These are phyloP conservation scores for Ceyx melanurus DNA, from an alignment of 2,113 vertebrate genomes.

Conservation along the genomic window DNA sequence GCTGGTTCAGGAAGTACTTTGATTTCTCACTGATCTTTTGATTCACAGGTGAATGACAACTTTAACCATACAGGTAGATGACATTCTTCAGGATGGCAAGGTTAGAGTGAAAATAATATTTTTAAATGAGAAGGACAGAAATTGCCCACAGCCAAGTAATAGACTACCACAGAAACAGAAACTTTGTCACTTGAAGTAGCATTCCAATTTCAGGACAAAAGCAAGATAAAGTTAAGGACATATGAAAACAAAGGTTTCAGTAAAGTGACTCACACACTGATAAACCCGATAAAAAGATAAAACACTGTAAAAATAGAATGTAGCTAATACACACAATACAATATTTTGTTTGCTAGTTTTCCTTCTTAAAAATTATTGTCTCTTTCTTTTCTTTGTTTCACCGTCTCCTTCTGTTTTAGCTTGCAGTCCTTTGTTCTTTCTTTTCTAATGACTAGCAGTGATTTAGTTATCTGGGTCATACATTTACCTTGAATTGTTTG, in stretches of 20 bases:
- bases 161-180: conserved; percentile 43
- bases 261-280: conserved; percentile 25
- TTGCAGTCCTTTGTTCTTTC: conserved; percentile 42
- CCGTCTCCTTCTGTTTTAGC: neutral
- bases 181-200: conserved; percentile 29
- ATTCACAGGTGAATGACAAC: conserved; percentile 47
- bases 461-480: conserved; percentile 62
- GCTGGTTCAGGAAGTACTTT: conserved; percentile 4
- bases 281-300: conserved; percentile 52
- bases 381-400: conserved; percentile 21
- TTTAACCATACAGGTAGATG: conserved; percentile 36
- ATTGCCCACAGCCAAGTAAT: conserved; percentile 43
- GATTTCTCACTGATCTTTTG: conserved; percentile 43
- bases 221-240: conserved; percentile 62
- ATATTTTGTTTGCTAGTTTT: neutral
- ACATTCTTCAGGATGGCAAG: conserved; percentile 26
- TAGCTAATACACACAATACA: neutral
- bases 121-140: conserved; percentile 56
- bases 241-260: conserved; percentile 47
- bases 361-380: neutral
- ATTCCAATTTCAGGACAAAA: conserved; percentile 55
- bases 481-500: conserved; percentile 54
- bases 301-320: neutral
- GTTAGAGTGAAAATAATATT: conserved; percentile 17
- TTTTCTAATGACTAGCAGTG: conserved; percentile 33